Percentiles rank a stretch among this genome's conserved stretches.
Evolutionary conservation across 2,797 vertebrate genomes (phyloP).

Genomic region (Melanotaenia boesemani): DNA sequence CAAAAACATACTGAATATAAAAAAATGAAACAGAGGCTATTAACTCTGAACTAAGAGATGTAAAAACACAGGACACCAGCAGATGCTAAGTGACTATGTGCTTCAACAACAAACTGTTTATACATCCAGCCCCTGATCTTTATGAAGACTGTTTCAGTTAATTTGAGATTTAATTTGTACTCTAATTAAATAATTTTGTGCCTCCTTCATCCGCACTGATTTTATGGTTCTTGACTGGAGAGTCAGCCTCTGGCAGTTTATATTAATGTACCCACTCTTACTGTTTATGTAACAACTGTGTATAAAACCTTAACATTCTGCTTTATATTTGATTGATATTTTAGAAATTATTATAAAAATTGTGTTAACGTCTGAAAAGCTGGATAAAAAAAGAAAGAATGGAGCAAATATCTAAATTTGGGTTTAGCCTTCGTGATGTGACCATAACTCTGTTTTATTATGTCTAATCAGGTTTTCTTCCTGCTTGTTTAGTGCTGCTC

Average conservation of each 20-base stretch:
- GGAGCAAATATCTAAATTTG: neutral
- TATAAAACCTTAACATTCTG: neutral
- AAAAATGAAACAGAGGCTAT: neutral
- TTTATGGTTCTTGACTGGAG: neutral
- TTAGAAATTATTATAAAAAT: neutral
- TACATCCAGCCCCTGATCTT: neutral
- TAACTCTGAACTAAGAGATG: neutral
- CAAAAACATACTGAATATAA: neutral
- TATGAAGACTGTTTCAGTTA: neutral
- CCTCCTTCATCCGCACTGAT: neutral
- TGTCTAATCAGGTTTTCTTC: no score
- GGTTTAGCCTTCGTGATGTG: neutral
- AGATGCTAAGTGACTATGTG: neutral
- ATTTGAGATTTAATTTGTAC: neutral
- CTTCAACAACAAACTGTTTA: neutral
- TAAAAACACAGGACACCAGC: neutral
- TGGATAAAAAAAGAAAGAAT: neutral
- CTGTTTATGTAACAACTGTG: neutral
- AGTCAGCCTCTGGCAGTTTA: neutral
- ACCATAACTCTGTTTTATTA: neutral
- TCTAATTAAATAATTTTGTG: neutral
- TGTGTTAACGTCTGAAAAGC: neutral
- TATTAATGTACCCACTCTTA: neutral
- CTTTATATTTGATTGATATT: neutral
- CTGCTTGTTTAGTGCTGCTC: neutral